Evolutionary conservation across 2,888 invertebrate species (phyloP), one percentile per base, ranked within the genome.

Genomic region (Nebria salina): DNA sequence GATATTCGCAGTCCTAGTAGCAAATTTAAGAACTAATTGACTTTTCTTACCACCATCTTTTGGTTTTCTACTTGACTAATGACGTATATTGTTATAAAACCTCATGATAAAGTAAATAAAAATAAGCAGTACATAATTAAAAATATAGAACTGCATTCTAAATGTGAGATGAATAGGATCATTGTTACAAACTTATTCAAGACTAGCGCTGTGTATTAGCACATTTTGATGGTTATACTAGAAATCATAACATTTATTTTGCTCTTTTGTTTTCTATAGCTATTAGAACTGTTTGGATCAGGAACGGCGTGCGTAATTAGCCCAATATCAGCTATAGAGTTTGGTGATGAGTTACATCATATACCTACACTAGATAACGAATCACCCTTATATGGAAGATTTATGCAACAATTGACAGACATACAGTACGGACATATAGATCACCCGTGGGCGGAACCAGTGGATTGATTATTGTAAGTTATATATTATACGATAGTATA

Each of bases 301-400:
- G 99, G 99, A 80, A 99, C 99, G 34, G 99, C 99, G 0, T 97
- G 97, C 85, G 92, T 98, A 74, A 95, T 99, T 20, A 96, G 96
- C 86, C 99, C 99, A 0, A 94, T 99, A 79, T 94, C 95, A 81
- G 92, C 93, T 83, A 96, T 99, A 82, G 92, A 95, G 80, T 99
- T 95, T 89, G 86, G 94, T 84, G 95, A 93, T 4, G 89, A 92
- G 76, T 89, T 92, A 78, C 90, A 95, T 43, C 86, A 91, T 76
- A 92, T 97, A 84, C 96, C 96, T 76, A 96, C 96, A 20, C 91
- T 93, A 89, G 90, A 93, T 84, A 91, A 94, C 84, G 93, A 95
- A 84, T 91, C 93, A 82, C 94, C 97, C 0, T 86, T 98, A 26
- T 95, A 92, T 88, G 92, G 93, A 87, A 91, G 93, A 84, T 91